Evolutionary conservation across 2,113 vertebrate genomes (phyloP).

Genomic region (Hucho hucho): DNA sequence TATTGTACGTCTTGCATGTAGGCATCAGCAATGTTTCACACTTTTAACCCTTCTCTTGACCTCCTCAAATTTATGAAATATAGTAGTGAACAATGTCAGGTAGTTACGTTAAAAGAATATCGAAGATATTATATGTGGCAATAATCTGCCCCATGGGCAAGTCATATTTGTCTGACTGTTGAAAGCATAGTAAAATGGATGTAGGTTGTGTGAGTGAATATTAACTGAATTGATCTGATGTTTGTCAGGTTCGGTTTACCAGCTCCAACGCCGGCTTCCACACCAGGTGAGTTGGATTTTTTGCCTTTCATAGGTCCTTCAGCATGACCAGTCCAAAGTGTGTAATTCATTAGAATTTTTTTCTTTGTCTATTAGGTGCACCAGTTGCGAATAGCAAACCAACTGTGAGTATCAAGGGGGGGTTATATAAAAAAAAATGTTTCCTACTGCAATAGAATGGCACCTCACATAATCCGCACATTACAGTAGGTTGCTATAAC

Average conservation of each 20-base stretch:
- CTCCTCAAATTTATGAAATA: no score
- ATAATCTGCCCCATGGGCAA: no score
- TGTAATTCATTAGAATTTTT: not conserved
- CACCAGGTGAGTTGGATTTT: constrained; percentile 69
- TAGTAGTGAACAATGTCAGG: no score
- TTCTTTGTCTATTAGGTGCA: constrained; percentile 32
- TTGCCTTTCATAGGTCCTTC: not conserved
- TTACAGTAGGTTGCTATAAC: not conserved
- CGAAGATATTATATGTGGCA: no score
- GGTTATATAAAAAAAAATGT: no score
- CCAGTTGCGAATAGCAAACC: constrained; percentile 31
- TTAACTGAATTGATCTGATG: not conserved
- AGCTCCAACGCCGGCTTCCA: constrained; percentile 36
- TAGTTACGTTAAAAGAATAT: no score
- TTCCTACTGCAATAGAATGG: no score
- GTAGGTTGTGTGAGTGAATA: not conserved
- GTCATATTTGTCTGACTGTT: no score
- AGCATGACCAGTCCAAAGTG: not conserved
- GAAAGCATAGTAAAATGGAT: no score
- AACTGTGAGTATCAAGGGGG: constrained; percentile 36
- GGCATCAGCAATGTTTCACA: no score
- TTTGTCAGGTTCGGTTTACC: constrained; percentile 43
- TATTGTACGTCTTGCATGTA: not conserved
- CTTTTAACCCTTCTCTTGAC: no score
- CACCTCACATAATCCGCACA: not conserved